Evolutionary conservation across 2,888 invertebrate genomes (phyloP), one percentile per base, ranked within the genome.

Genomic region (Drosophila picticornis): DNA sequence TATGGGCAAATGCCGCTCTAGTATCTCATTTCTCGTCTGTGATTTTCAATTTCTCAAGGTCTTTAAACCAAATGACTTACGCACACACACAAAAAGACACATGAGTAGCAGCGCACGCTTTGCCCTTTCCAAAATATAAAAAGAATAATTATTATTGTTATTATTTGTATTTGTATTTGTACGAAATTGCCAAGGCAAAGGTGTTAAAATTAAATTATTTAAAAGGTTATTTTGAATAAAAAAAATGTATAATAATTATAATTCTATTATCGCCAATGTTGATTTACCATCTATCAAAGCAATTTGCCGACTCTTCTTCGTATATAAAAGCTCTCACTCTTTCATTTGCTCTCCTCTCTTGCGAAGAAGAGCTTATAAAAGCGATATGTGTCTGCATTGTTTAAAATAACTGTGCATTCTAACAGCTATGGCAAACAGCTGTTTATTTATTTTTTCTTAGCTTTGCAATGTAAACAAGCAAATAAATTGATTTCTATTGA

Each of bases 11-110:
- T 69, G 75, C 72, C 69, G 80, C 75, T 85, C 80, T 90, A 86
- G 90, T 86, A 88, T 90, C 83, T 86, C 88, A 90, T 88, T 86
- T 90, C 76, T 85, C 67, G 74, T 68, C 70, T 84, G 63, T 86
- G 84, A 84, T 84, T 84, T 84, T 84, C 72, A 75, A 76, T 81
- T 84, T 89, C 71, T 86, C 89, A 84, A 84, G 84, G 84, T 89
- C 84, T 84, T 65, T 32, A 63, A 73, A 75, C 69, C 75, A 71
- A 72, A 68, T 69, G 74, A 75, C 73, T 79, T 83, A 63, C 81
- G 83, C 71, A 66, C 77, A 73, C 65, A 70, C 59, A 66, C 53
- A 59, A 38, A 52, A n/a, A 63, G 53, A 70, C 50, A 65, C 62
- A 71, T 60, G 25, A 59, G 46, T 60, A 43, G 52, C 58, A 64